phyloP scores from a whole-genome alignment of 2,888 invertebrate species.

The Tenodera sinensis region DNA sequence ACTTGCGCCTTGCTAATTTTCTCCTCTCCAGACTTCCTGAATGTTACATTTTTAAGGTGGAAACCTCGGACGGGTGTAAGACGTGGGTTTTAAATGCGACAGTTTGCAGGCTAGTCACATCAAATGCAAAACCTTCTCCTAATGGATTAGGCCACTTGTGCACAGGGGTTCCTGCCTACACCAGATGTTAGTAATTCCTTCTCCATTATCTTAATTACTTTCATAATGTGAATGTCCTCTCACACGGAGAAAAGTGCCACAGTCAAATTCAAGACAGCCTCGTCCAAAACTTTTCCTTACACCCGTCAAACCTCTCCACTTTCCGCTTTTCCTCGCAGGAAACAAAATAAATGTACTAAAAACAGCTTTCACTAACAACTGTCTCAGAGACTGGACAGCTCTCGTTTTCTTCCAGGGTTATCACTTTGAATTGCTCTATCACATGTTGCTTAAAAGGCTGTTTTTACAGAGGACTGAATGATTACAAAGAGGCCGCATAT shows the following conservation, averaged over 20 bases:
- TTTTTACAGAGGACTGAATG: no score
- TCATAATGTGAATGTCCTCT: background rate
- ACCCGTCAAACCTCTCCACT: no score
- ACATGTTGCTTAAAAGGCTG: no score
- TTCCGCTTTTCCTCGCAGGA: no score
- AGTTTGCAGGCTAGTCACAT: background rate
- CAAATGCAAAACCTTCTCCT: background rate
- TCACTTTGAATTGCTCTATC: no score
- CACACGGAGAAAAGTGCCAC: background rate
- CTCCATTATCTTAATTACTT: background rate
- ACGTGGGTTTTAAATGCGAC: background rate
- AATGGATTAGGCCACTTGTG: background rate
- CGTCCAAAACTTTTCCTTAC: background rate
- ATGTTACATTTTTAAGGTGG: background rate
- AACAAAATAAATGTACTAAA: no score
- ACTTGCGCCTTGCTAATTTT: no score
- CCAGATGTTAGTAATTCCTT: background rate
- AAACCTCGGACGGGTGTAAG: background rate
- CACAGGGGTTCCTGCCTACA: background rate
- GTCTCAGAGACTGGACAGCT: no score
- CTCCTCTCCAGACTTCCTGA: no score
- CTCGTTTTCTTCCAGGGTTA: no score
- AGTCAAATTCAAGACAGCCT: background rate
- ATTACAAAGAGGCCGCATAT: no score
- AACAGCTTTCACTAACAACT: no score